Evolutionary conservation across 2,888 invertebrate genomes (phyloP).

Genomic region (Lycocerus yunnanus): DNA sequence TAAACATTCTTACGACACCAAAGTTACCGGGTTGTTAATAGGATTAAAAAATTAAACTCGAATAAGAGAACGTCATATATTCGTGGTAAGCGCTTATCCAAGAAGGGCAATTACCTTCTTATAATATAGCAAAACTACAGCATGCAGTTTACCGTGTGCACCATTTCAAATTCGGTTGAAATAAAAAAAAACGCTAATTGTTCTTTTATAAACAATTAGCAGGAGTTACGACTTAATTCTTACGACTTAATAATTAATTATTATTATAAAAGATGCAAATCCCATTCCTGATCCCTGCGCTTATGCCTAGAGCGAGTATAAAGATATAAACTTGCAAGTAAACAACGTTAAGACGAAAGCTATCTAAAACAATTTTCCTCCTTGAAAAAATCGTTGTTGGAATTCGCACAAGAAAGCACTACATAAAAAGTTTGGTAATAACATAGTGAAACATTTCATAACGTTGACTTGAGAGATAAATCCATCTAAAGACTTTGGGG

Average conservation of each 20-base stretch:
- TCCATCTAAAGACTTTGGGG: background rate
- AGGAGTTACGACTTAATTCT: too few species aligned
- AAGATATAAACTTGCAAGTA: background rate
- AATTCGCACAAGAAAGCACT: background rate
- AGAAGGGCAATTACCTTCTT: too few species aligned
- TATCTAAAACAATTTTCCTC: background rate
- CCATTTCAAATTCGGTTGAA: too few species aligned
- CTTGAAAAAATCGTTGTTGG: background rate
- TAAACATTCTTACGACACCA: too few species aligned
- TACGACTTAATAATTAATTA: background rate
- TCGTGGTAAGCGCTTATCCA: too few species aligned
- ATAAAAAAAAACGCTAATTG: background rate
- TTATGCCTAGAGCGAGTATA: background rate
- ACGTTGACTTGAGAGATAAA: background rate
- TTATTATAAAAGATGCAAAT: background rate
- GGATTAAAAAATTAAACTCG: too few species aligned
- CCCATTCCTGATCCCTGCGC: background rate
- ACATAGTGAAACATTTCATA: background rate
- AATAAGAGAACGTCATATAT: too few species aligned
- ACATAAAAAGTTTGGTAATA: constrained; percentile 5
- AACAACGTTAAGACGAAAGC: background rate
- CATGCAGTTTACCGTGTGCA: too few species aligned
- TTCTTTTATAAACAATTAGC: background rate
- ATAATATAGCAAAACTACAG: too few species aligned
- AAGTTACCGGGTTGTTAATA: too few species aligned